Conservation (phyloP, 92 coral and sea anemone species). For the Desmophyllum pertusum region DNA sequence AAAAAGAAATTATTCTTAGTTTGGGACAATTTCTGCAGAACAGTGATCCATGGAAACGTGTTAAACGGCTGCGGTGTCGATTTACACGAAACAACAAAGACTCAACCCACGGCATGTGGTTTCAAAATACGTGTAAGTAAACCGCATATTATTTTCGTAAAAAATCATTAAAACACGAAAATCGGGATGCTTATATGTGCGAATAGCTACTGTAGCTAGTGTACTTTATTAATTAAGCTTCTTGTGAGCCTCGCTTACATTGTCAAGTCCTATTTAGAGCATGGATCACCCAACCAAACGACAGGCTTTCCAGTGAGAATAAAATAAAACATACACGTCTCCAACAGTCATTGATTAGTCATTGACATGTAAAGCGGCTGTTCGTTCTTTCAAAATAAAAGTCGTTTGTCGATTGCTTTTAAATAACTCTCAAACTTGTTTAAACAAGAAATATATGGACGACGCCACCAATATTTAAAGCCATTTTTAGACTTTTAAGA, state of each 20-base stretch:
- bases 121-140: not conserved
- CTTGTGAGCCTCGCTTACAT: not conserved
- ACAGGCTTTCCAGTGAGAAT: not conserved
- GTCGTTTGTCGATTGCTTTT: not conserved
- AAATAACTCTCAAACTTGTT: conserved; percentile 3
- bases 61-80: not conserved
- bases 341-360: not conserved
- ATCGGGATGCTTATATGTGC: not conserved
- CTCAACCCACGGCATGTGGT: not conserved
- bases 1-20: not conserved
- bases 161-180: not conserved
- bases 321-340: conserved; percentile 1
- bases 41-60: not conserved
- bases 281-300: not conserved
- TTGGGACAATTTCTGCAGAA: not conserved
- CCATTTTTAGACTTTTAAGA: not conserved
- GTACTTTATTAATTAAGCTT: conserved; percentile 10
- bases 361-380: not conserved
- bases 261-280: not conserved
- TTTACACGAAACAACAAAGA: not conserved
- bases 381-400: not conserved
- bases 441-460: not conserved
- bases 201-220: not conserved
- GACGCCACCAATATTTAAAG: not conserved
- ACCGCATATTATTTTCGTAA: not conserved